Evolutionary conservation across 2,888 invertebrate species (phyloP), one percentile per base, ranked within the genome.

Genomic region (Galeopsomyia nigrocyanea): DNA sequence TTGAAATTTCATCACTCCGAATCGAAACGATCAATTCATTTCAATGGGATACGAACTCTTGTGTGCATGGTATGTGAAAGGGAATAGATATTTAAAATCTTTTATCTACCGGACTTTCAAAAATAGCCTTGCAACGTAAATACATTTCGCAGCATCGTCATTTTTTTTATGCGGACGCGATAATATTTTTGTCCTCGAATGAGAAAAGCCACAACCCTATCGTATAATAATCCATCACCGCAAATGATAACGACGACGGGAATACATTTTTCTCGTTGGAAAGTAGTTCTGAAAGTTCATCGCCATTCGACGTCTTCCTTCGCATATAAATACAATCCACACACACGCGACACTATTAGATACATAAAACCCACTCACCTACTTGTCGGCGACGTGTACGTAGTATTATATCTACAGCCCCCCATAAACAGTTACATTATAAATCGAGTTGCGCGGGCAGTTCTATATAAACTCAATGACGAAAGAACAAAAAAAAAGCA

Each of bases 221-320:
- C 3, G 31, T 31, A 31, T 31, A 31, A 17, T 31, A 31, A 31
- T 57, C 56, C 22, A 57, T n/a, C n/a, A 56, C n/a, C 57, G 57
- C 39, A 39, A 55, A 57, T n/a, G n/a, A 31, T 57, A 39, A 31
- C 39, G 17, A 39, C n/a, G 31, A n/a, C 57, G 21, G 46, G 9
- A n/a, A 65, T 50, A 58, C 26, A 5, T 39, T 39, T 65, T 70
- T 22, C 26, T 9, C 26, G 16, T 64, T 57, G 51, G 64, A 70
- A 64, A 51, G 53, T 46, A 16, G 14, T 26, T n/a, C n/a, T 56
- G 65, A 71, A 71, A 71, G 65, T 61, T 26, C 26, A 49, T 62
- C n/a, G 31, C 47, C 57, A 50, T 51, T 39, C 26, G 31, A 65
- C 53, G 14, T 51, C 56, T 61, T 55, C 50, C 49, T 39, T 65